Base-by-base conservation (phyloP, 2,113 vertebrate species). In the Dromaius novaehollandiae region DNA sequence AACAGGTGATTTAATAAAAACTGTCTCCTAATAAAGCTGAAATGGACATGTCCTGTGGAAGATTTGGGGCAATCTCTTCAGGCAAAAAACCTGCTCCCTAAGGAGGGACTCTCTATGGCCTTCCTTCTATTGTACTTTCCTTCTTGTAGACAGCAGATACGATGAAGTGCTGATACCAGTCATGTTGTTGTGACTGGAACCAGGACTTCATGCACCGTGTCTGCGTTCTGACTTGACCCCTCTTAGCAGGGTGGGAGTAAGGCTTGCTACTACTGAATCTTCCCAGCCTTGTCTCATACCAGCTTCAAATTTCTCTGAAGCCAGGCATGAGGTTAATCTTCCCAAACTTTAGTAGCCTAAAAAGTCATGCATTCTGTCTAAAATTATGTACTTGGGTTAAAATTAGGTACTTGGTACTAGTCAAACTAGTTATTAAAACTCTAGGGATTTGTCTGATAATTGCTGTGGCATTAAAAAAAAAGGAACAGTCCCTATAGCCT, bases 91-190 rank as follows among this genome's bases (percentile, higher is more conserved):
- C 15, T 79, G 9, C 65, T 93, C 87, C 70, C 84, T 85, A 82
- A 55, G 81, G 34, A 82, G 85, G 83, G 83, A 44, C 51, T 90
- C 82, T 56, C 34, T 26, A 3, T 63, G 75, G 74, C 87, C 89
- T 97, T 95, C 90, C 84, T 93, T 89, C 77, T 63, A 85, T 95
- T 96, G 90, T 93, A n/a, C 24, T 79, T 94, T 44, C 18, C 21
- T 96, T 95, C 84, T 91, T 87, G 89, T 61, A 61, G 81, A 61
- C 92, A 77, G 82, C n/a, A 68, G 56, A 60, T 83, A 83, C 0
- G 36, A 44, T 53, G 90, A 82, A 79, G 42, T 93, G 61, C 61
- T 94, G 61, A 32, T 78, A 10, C 25, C 7, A 34, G 58, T 38
- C 17, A 34, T n/a, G 85, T 61, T 91, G 38, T 12, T 89, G 17